Evolutionary conservation across 2,797 vertebrate genomes (phyloP).

Genomic region (Ceyx erithaca): DNA sequence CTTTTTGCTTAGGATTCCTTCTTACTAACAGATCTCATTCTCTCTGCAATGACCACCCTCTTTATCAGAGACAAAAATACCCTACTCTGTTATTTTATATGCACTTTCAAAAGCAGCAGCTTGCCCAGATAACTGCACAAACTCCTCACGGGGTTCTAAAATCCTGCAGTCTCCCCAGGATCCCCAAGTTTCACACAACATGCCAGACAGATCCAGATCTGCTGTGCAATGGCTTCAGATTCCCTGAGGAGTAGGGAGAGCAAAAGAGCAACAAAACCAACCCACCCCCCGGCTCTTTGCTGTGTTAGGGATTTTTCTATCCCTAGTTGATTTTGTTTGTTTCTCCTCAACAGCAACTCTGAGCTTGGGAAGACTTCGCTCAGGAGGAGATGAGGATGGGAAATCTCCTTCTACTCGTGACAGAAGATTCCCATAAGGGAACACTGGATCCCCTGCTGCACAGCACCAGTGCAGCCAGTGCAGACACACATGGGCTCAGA

Average conservation of each 20-base stretch:
- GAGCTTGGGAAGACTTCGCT: not conserved
- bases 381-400: conserved; percentile 60
- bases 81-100: not conserved
- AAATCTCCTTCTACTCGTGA: conserved; percentile 54
- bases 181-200: not conserved
- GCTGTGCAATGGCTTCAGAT: not conserved
- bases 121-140: not conserved
- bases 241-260: not conserved
- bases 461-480: not conserved
- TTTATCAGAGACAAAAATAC: not conserved
- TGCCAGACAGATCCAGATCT: not conserved
- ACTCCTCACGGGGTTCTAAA: not conserved
- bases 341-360: conserved; percentile 20
- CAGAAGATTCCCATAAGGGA: conserved; percentile 28
- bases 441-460: not conserved
- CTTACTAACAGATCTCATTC: not conserved
- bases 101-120: not conserved
- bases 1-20: not conserved
- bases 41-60: not conserved
- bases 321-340: not conserved
- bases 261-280: not conserved
- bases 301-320: not conserved
- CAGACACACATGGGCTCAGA: not conserved
- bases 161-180: not conserved
- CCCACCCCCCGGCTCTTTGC: not conserved